Base-by-base conservation (phyloP, 1,140 invertebrate genomes). In the Drosophila takahashii region DNA sequence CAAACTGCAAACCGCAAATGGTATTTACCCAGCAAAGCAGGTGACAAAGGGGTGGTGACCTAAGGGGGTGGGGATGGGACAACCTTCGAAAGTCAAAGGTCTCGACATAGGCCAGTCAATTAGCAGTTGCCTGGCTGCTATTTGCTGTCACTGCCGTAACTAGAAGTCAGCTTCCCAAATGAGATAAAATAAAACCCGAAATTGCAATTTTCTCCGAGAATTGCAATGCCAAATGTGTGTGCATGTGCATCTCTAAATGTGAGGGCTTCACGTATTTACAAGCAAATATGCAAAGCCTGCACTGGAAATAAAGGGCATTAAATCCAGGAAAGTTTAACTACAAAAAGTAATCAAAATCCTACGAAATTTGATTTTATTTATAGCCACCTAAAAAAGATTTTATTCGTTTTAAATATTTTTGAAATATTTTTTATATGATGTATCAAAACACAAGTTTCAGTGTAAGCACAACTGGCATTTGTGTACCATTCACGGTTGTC, bases 141-240 rank as follows among this genome's bases (percentile, higher is more conserved):
- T 86, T 86, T 81, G 64, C 73, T 61, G 64, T 65, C 61, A 70
- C n/a, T 47, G 36, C 50, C 70, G 79, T 73, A 85, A 73, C 72
- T 73, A 64, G 56, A 85, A 80, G 62, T 66, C 67, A 77, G 66
- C 61, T 61, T 51, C 66, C 50, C 52, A 79, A 87, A 77, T 87
- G 73, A 79, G 72, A 80, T 89, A 87, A 89, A 87, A 89, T 84
- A 84, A 87, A 87, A 89, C 66, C 66, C 76, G 56, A 87, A 84
- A 89, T 73, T 89, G 71, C 72, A 64, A 74, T 71, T 81, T 80
- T 74, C 67, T 66, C 66, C 16, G 41, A 78, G 69, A 67, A 60
- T 26, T 54, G 41, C 27, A 27, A 34, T 41, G 44, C 56, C 36
- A n/a, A 64, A 22, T 66, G 44, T 36, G 32, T 60, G 50, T 61